Base-by-base conservation (phyloP, 2,113 vertebrate genomes). In the Anhinga rufa region DNA sequence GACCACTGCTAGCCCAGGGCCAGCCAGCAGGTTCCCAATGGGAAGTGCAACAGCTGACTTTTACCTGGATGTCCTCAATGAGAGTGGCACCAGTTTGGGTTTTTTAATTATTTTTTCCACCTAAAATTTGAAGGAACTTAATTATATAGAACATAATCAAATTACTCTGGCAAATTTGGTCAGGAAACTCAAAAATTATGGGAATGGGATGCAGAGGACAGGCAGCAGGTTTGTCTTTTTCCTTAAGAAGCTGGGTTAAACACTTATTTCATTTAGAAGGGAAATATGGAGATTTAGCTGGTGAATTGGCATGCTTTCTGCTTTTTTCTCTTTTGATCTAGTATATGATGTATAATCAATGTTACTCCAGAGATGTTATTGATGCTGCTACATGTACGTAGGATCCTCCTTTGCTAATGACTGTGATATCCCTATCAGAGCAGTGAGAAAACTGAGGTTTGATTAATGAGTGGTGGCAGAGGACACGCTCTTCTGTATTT, bases 341-440 rank as follows among this genome's bases (percentile, higher is more conserved):
- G 10, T 69, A 17, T 88, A 60, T 83, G 88, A 91, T 78, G 52
- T 78, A 84, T 90, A 93, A 95, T 88, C 44, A 0, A 52, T 96
- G 69, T 93, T 94, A 70, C 76, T 96, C 49, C 82, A 81, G 88
- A 93, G 90, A 75, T 83, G 26, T 48, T 96, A 68, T 11, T 90
- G 71, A 75, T 71, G 60, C 76, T 74, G 34, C n/a, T 71, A 54
- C 0, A 0, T 79, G 15, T 78, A 61, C 2, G 10, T 60, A 66
- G 72, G 48, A 90, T 88, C 31, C n/a, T 32, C 64, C 24, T 86
- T 78, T 86, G 60, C 88, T 93, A 81, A 83, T 83, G 64, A 88
- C 64, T 86, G 11, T 60, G 68, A 66, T 78, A 78, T 24, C 44
- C 54, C 38, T 57, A 51, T 70, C 36, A 80, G 34, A 85, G 32